Evolutionary conservation across 2,888 invertebrate species (phyloP), one percentile per base, ranked within the genome.

Genomic region (Cheilosia scutellata): DNA sequence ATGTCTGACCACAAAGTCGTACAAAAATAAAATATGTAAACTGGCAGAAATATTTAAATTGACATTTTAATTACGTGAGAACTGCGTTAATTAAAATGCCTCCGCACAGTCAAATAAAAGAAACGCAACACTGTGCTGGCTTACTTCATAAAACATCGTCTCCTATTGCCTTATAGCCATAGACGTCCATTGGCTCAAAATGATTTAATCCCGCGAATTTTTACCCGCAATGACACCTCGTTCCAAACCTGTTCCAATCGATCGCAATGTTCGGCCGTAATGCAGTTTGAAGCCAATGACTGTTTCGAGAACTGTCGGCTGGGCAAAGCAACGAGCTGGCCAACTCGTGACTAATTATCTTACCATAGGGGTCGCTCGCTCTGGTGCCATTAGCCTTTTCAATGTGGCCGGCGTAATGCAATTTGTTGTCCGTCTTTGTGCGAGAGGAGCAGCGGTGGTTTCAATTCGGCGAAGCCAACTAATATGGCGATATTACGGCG

Each of bases 291-390:
- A 44, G 60, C 51, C 65, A 77, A 57, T 76, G 65, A 80, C 63
- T 83, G 37, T 83, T 83, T 74, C 44, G 7, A 57, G 78, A 83
- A 74, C 68, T 68, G 83, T 74, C 68, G 68, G 40, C 51, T 11
- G 37, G 37, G 37, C 63, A 51, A 68, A 13, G 9, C 70, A 58
- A 47, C 71, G 49, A 33, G 70, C 58, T 76, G 65, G 29, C 55
- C 49, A 42, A 77, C 72, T 80, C 82, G 86, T 86, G 86, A 86
- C 82, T 86, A 86, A 86, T 86, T 86, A 86, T 86, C 66, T 63
- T 82, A 49, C 82, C 76, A 80, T 82, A 77, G 82, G 65, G 82
- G 86, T 86, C 86, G 82, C 42, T 86, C 86, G 82, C 42, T 68
- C 7, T 29, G 82, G 57, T 86, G 76, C 86, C 86, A 86, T 80